These are phyloP conservation scores for Lepidonotus clava DNA, from an alignment of 2,888 invertebrate genomes.

Conservation along the genomic window DNA sequence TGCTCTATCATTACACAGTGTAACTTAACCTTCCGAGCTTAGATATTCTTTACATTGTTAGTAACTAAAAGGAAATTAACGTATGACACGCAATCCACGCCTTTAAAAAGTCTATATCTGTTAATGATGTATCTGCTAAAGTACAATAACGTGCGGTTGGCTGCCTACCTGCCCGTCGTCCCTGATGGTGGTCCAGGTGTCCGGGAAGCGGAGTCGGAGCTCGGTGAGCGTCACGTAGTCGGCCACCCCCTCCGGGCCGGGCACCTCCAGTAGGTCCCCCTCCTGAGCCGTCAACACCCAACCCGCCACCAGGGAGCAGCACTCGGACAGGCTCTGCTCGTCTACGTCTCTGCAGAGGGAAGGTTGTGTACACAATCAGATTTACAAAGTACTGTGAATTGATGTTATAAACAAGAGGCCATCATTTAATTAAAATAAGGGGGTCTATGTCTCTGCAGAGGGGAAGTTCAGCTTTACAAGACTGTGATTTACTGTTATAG, in stretches of 20 bases:
- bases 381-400: not conserved
- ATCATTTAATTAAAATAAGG: too few relatives aligned
- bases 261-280: conserved; percentile 61
- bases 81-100: too few relatives aligned
- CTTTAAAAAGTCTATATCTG: too few relatives aligned
- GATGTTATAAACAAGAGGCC: not conserved
- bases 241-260: conserved; percentile 68
- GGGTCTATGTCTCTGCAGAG: too few relatives aligned
- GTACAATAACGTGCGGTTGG: not conserved
- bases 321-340: conserved; percentile 69
- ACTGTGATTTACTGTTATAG: too few relatives aligned
- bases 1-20: too few relatives aligned
- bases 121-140: too few relatives aligned
- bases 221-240: conserved; percentile 84
- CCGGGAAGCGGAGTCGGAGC: conserved; percentile 83
- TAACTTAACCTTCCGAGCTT: too few relatives aligned
- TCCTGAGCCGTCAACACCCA: conserved; percentile 77
- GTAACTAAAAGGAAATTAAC: too few relatives aligned
- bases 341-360: conserved; percentile 67
- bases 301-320: conserved; percentile 73
- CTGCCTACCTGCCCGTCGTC: conserved; percentile 43
- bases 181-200: conserved; percentile 79
- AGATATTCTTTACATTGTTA: too few relatives aligned
- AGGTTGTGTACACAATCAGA: not conserved
- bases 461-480: too few relatives aligned